Conservation (phyloP, 2,888 invertebrate species). For the Calameuta idolon region DNA sequence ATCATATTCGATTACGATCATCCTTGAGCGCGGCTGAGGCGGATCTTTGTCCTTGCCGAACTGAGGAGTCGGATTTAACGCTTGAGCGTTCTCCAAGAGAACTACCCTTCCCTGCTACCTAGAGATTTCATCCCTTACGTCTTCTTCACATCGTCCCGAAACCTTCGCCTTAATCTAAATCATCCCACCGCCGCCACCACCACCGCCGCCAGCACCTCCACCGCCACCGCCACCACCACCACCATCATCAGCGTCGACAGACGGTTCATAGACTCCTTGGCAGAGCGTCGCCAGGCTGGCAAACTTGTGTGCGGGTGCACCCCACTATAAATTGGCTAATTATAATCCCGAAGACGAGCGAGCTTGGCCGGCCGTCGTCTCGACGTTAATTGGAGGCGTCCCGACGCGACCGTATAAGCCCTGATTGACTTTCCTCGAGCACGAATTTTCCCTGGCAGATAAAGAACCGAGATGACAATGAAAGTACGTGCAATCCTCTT, state of each 20-base stretch:
- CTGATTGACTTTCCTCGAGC: slow-evolving; percentile 46
- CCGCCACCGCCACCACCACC: slow-evolving; percentile 24
- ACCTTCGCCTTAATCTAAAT: slow-evolving; percentile 53
- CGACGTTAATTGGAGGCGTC: slow-evolving; percentile 54
- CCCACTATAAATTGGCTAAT: slow-evolving; percentile 63
- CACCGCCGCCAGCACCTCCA: slow-evolving; percentile 22
- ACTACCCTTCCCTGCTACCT: slow-evolving; percentile 30
- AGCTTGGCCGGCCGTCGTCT: slow-evolving; percentile 16
- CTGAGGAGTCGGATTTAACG: slow-evolving; percentile 31
- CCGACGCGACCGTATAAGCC: slow-evolving; percentile 42
- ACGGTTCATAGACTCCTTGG: background rate
- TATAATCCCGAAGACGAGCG: slow-evolving; percentile 56
- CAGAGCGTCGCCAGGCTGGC: background rate
- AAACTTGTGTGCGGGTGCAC: slow-evolving; percentile 37
- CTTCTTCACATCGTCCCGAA: slow-evolving; percentile 21
- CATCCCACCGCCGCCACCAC: slow-evolving; percentile 38
- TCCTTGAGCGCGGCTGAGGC: slow-evolving; percentile 38
- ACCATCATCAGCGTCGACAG: slow-evolving; percentile 11
- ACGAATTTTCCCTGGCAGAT: background rate
- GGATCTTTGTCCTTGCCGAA: slow-evolving; percentile 53
- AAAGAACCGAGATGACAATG: background rate
- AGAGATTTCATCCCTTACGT: background rate
- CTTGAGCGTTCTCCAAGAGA: slow-evolving; percentile 45
- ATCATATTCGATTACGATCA: slow-evolving; percentile 63
- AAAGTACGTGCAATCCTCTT: background rate